Percentiles rank a stretch among this genome's conserved stretches.
phyloP scores from a whole-genome alignment of 2,797 vertebrate genomes.

The Urophycis tenuis region DNA sequence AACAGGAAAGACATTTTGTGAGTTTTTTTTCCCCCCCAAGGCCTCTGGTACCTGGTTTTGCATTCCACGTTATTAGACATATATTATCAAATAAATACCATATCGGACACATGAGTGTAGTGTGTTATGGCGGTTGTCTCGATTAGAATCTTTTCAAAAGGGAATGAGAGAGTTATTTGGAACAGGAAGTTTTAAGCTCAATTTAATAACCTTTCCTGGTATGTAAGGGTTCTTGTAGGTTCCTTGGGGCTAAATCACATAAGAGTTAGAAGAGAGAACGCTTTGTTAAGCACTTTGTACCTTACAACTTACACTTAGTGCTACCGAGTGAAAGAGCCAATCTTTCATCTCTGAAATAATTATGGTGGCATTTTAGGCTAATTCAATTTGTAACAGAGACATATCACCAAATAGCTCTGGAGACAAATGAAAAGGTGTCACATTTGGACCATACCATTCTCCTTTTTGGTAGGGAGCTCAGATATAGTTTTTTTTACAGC shows the following conservation, averaged over 20 bases:
- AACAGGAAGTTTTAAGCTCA: constrained; percentile 43
- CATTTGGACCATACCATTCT: constrained; percentile 25
- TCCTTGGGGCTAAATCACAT: constrained; percentile 21
- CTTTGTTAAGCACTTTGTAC: constrained; percentile 43
- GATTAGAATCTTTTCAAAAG: constrained; percentile 21
- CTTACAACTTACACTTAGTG: constrained; percentile 2
- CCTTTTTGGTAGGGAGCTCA: background rate
- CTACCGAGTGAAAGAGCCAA: constrained; percentile 42
- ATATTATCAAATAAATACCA: background rate
- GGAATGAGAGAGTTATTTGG: constrained; percentile 34
- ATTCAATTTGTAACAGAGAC: constrained; percentile 39
- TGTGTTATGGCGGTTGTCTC: background rate
- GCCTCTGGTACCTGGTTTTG: background rate
- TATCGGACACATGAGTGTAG: background rate
- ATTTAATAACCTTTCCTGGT: constrained; percentile 37
- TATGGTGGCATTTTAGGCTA: constrained; percentile 22
- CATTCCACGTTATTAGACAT: background rate
- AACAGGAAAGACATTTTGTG: background rate
- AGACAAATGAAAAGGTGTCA: constrained; percentile 39
- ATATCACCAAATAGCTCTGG: constrained; percentile 34
- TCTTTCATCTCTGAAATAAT: constrained; percentile 44
- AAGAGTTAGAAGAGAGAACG: constrained; percentile 35
- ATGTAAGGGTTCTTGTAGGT: constrained; percentile 24
- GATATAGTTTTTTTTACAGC: constrained; percentile 14
- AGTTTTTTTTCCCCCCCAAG: background rate